Evolutionary conservation across 2,888 invertebrate genomes (phyloP).

Genomic region (Mythimna impura): DNA sequence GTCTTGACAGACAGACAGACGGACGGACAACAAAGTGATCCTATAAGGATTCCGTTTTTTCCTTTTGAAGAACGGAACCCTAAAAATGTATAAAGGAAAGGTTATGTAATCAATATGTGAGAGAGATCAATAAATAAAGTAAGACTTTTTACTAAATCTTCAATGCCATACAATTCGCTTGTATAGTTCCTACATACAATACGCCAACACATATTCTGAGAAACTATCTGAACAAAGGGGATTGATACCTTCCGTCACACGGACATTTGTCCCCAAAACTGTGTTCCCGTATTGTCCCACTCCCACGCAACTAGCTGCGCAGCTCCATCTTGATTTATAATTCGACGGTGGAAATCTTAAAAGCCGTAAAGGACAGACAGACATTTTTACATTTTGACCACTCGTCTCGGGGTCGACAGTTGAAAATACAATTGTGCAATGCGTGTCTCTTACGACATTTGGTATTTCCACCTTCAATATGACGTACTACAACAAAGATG

Average conservation of each 20-base stretch:
- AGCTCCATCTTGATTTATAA: slow-evolving; percentile 52
- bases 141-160: neutral
- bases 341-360: neutral
- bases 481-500: slow-evolving; percentile 53
- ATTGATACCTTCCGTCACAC: slow-evolving; percentile 51
- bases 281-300: slow-evolving; percentile 45
- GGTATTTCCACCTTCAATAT: neutral
- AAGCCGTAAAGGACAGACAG: neutral
- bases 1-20: no score
- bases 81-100: neutral
- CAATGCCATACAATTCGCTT: slow-evolving; percentile 1
- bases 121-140: neutral
- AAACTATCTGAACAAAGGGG: slow-evolving; percentile 38
- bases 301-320: slow-evolving; percentile 55
- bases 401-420: neutral
- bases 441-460: slow-evolving; percentile 1
- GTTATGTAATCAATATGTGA: neutral
- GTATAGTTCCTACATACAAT: slow-evolving; percentile 9
- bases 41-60: no score
- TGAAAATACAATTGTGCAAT: neutral
- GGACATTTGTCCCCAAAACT: slow-evolving; percentile 53
- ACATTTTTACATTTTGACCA: neutral
- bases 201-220: slow-evolving; percentile 19
- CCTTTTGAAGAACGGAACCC: no score
- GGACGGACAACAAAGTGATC: no score